Base-by-base conservation (phyloP, 2,888 invertebrate genomes). In the Meliscaeva auricollis region DNA sequence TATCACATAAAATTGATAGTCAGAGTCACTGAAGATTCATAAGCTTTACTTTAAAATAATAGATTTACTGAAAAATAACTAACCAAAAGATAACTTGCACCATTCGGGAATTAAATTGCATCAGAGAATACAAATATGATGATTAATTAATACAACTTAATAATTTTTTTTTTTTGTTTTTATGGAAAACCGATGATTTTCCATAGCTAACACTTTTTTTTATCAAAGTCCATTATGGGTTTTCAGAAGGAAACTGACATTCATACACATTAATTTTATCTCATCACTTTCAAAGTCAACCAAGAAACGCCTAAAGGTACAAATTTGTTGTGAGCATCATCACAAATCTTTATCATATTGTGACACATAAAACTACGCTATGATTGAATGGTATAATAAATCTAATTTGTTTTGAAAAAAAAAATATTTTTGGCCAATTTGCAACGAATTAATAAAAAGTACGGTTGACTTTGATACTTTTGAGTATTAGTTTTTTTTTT, bases 261-360 rank as follows among this genome's bases (percentile, higher is more conserved):
- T 60, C 58, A 17, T 17, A 54, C 9, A 20, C 15, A 20, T 41
- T 22, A 41, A 60, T 60, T 41, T 41, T 41, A 60, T 38, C 60
- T 60, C 22, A 60, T 41, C 38, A 60, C 60, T 60, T 60, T 60
- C 60, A 60, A 60, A 60, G 60, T 41, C 60, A 41, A n/a, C 20
- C 1, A 22, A n/a, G 5, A 22, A 38, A n/a, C 22, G 60, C 60
- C 41, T 41, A 22, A 41, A 26, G 60, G 60, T 22, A 41, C 8
- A 22, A 6, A 38, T 56, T 58, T 22, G 6, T 38, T 35, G 13
- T 58, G 17, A 38, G 38, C 20, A 20, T 58, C 58, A 38, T 38
- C 35, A 32, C 54, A 56, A 56, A 20, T 56, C 38, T 60, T 38
- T 60, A 17, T 60, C 1, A 20, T 60, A 41, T 41, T 60, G 58